Percentiles rank a stretch among this genome's conserved stretches.
Evolutionary conservation across 2,888 invertebrate genomes (phyloP).

Genomic region (Diplolepis rosae): DNA sequence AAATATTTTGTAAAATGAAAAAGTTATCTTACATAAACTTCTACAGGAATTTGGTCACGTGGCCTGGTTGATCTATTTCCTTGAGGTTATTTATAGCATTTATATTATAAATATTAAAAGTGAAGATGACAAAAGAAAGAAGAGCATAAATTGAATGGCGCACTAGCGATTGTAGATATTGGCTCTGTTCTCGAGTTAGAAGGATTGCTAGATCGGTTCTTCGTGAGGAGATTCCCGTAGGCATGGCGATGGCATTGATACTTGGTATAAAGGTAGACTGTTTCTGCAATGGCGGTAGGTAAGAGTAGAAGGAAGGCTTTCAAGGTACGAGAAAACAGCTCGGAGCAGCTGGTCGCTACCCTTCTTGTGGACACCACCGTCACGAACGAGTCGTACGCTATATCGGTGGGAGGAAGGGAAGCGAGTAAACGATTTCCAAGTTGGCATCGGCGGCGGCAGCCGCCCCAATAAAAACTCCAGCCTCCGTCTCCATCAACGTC

Average conservation of each 20-base stretch:
- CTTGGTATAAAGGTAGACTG: neutral
- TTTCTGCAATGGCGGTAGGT: slow-evolving; percentile 25
- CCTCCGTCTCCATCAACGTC: slow-evolving; percentile 51
- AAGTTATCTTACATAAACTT: no score
- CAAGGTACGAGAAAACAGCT: slow-evolving; percentile 8
- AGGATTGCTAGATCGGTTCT: neutral
- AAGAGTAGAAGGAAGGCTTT: slow-evolving; percentile 14
- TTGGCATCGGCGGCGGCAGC: slow-evolving; percentile 57
- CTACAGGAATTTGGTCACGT: no score
- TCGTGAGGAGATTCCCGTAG: slow-evolving; percentile 22
- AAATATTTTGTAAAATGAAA: no score
- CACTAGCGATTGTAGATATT: neutral
- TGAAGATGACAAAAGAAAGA: no score
- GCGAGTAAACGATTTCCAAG: slow-evolving; percentile 40
- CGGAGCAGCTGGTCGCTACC: slow-evolving; percentile 31
- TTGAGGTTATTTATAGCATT: no score
- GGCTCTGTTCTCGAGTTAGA: neutral
- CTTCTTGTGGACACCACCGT: slow-evolving; percentile 43
- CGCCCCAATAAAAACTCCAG: slow-evolving; percentile 69
- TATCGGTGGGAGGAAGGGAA: slow-evolving; percentile 37
- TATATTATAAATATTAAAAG: no score
- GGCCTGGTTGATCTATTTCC: no score
- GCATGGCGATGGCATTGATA: slow-evolving; percentile 31
- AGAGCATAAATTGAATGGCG: no score
- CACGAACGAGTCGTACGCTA: slow-evolving; percentile 43